Percentiles rank a stretch among this genome's conserved stretches.
phyloP scores from a whole-genome alignment of 2,888 invertebrate species.

The Caradrina kadenii region DNA sequence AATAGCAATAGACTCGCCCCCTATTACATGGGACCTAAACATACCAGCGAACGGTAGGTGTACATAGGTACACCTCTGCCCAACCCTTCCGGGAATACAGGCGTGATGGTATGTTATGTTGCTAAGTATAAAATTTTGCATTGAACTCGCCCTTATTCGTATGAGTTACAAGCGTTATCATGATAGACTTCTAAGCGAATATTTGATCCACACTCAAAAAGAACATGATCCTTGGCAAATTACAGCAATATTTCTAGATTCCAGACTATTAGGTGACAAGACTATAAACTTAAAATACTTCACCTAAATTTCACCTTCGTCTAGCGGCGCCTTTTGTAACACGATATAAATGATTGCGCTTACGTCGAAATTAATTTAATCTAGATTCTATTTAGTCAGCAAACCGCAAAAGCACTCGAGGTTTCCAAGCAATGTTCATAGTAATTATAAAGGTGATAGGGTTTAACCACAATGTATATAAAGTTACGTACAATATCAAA shows the following conservation, averaged over 20 bases:
- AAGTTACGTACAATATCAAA: too few species aligned
- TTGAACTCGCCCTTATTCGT: too few species aligned
- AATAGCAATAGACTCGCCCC: too few species aligned
- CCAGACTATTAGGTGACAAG: neutral
- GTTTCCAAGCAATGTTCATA: slow-evolving; percentile 3
- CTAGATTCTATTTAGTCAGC: neutral
- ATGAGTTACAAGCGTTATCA: too few species aligned
- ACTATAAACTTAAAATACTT: slow-evolving; percentile 1
- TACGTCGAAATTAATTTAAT: slow-evolving; percentile 19
- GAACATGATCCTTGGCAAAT: slow-evolving; percentile 26
- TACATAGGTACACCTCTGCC: too few species aligned
- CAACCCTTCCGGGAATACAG: too few species aligned
- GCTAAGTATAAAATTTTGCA: too few species aligned
- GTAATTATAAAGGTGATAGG: neutral
- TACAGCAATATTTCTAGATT: slow-evolving; percentile 1
- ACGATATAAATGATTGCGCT: slow-evolving; percentile 14
- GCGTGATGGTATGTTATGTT: too few species aligned
- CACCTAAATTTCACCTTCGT: slow-evolving; percentile 15
- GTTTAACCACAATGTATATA: too few species aligned
- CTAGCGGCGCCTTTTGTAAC: slow-evolving; percentile 16
- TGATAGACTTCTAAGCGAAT: neutral
- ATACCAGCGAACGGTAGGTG: too few species aligned
- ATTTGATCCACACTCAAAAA: slow-evolving; percentile 14
- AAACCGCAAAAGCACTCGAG: slow-evolving; percentile 1
- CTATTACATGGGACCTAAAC: too few species aligned